phyloP scores from a whole-genome alignment of 2,888 invertebrate genomes.

The Dorcus hopei region DNA sequence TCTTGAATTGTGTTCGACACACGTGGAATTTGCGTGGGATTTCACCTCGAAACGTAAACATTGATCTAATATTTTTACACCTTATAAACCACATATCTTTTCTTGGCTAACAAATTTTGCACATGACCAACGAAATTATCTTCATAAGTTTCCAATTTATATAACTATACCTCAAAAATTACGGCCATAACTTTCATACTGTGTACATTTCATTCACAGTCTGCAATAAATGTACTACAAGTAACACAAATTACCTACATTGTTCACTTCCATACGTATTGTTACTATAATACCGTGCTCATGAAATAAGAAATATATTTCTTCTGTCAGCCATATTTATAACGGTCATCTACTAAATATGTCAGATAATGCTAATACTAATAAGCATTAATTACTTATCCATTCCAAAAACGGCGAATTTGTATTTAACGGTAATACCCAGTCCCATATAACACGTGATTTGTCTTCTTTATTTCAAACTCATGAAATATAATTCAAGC shows the following conservation, averaged over 20 bases:
- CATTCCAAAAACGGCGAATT: background rate
- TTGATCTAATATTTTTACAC: conserved; percentile 8
- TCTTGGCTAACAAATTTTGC: too few species aligned
- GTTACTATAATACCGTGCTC: background rate
- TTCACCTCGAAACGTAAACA: conserved; percentile 4
- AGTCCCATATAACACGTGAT: background rate
- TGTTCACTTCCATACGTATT: background rate
- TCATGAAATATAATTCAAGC: background rate
- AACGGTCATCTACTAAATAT: background rate
- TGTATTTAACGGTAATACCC: background rate
- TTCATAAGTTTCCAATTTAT: too few species aligned
- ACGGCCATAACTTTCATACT: background rate
- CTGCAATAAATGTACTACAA: conserved; percentile 19
- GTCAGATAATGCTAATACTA: background rate
- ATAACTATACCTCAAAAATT: too few species aligned
- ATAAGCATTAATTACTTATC: background rate
- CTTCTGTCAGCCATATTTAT: background rate
- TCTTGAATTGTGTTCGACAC: conserved; percentile 27
- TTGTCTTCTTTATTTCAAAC: background rate
- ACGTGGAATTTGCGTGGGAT: conserved; percentile 27
- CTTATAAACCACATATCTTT: conserved; percentile 1
- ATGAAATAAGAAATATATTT: conserved; percentile 7
- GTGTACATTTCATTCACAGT: conserved; percentile 18
- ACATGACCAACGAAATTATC: too few species aligned
- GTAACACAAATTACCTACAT: background rate